These are phyloP conservation scores for Melierax canorus DNA, from an alignment of 2,113 vertebrate genomes.

Conservation along the genomic window DNA sequence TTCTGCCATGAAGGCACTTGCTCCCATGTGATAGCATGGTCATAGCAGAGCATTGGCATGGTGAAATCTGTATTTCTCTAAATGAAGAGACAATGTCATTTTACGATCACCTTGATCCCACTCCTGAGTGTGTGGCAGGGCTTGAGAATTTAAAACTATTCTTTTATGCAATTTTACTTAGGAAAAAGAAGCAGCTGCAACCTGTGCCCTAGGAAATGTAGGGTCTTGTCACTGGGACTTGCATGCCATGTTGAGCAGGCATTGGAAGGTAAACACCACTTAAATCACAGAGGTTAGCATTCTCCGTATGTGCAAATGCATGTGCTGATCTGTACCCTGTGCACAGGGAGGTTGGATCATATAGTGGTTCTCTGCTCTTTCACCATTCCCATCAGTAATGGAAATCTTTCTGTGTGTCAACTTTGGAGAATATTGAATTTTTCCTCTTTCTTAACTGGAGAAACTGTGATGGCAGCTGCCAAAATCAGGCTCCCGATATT, in stretches of 20 bases:
- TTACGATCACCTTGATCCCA: background rate
- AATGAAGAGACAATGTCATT: background rate
- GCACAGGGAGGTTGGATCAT: background rate
- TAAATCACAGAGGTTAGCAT: background rate
- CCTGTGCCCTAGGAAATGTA: background rate
- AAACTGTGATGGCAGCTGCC: background rate
- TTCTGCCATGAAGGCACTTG: background rate
- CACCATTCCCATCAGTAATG: background rate
- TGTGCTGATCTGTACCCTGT: background rate
- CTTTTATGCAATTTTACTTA: background rate
- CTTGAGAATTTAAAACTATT: background rate
- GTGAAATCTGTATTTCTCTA: background rate
- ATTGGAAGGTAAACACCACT: background rate
- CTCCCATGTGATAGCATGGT: background rate
- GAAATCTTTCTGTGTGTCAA: background rate
- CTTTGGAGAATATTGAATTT: background rate
- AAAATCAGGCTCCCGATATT: background rate
- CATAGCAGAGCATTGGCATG: fast-evolving
- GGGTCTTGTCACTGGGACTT: background rate
- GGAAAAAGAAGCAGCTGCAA: background rate
- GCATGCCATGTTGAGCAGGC: background rate
- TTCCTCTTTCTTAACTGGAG: background rate
- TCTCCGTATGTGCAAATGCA: background rate
- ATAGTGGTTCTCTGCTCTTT: background rate
- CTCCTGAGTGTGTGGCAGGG: fast-evolving